Conservation (phyloP, 64 coral and sea anemone species). For the Actinia tenebrosa region DNA sequence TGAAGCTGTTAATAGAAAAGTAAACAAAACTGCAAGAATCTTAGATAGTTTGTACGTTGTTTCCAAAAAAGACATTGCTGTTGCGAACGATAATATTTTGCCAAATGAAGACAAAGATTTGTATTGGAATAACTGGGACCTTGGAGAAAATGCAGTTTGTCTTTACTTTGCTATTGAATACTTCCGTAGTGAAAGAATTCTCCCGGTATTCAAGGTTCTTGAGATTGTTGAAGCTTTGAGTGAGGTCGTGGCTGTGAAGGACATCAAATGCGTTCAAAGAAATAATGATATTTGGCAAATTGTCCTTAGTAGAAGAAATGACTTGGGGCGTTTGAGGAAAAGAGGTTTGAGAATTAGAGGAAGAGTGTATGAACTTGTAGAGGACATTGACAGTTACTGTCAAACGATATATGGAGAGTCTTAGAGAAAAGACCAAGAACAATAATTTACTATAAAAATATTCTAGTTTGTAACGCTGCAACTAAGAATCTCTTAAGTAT, state of each 20-base stretch:
- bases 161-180: conserved; percentile 84
- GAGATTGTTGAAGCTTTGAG: conserved; percentile 75
- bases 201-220: conserved; percentile 79
- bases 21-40: conserved; percentile 46
- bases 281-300: conserved; percentile 74
- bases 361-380: conserved; percentile 58
- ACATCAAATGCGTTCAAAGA: conserved; percentile 86
- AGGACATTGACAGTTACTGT: conserved; percentile 73
- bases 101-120: conserved; percentile 3
- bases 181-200: conserved; percentile 49
- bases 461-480: no score
- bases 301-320: conserved; percentile 64
- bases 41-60: conserved; percentile 61
- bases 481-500: no score
- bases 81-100: conserved; percentile 8
- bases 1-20: conserved; percentile 17
- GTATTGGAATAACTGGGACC: not conserved
- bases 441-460: not conserved
- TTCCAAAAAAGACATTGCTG: conserved; percentile 37
- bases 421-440: not conserved
- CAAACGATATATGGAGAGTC: conserved; percentile 8
- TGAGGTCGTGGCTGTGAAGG: conserved; percentile 31
- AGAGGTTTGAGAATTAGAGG: conserved; percentile 70
- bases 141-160: conserved; percentile 62
- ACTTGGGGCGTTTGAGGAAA: conserved; percentile 21